A percentile compares a stretch with the other conserved stretches of the same genome.
Evolutionary conservation across 2,113 vertebrate genomes (phyloP).

Genomic region (Bos indicus): DNA sequence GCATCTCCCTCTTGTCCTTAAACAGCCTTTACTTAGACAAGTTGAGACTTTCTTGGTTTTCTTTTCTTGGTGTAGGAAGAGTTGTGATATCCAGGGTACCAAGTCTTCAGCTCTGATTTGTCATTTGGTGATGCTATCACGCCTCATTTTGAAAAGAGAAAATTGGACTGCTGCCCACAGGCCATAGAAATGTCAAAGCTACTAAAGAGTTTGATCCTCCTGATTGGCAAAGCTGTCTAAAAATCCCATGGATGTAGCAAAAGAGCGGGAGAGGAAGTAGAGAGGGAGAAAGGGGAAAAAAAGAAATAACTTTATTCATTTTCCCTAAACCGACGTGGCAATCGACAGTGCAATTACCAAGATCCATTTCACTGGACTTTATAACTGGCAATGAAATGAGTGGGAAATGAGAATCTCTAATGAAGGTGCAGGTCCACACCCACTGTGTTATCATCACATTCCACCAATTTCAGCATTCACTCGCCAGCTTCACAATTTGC

Average conservation of each 20-base stretch:
- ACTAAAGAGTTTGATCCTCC: constrained; percentile 39
- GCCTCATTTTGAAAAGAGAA: constrained; percentile 53
- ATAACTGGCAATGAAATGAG: constrained; percentile 60
- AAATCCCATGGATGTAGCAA: not conserved
- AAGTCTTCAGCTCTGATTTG: constrained; percentile 37
- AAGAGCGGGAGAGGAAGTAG: not conserved
- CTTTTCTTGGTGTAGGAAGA: not conserved
- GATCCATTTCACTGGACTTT: constrained; percentile 69
- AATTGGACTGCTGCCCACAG: constrained; percentile 59
- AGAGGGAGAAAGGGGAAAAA: not conserved
- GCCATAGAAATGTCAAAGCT: constrained; percentile 63
- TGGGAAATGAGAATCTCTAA: constrained; percentile 53
- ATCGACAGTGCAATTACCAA: constrained; percentile 64
- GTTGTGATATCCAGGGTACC: not conserved
- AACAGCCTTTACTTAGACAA: not conserved
- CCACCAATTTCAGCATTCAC: not conserved
- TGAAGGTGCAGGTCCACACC: constrained; percentile 7
- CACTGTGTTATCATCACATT: constrained; percentile 29
- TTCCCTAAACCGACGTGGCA: constrained; percentile 56
- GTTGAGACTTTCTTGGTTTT: not conserved
- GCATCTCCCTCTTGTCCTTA: not conserved
- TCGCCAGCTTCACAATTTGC: constrained; percentile 39
- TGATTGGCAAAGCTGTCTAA: constrained; percentile 54
- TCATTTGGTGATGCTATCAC: constrained; percentile 51
- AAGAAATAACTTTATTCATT: constrained; percentile 48